Evolutionary conservation across 2,888 invertebrate species (phyloP).

Genomic region (Sialis lutaria): DNA sequence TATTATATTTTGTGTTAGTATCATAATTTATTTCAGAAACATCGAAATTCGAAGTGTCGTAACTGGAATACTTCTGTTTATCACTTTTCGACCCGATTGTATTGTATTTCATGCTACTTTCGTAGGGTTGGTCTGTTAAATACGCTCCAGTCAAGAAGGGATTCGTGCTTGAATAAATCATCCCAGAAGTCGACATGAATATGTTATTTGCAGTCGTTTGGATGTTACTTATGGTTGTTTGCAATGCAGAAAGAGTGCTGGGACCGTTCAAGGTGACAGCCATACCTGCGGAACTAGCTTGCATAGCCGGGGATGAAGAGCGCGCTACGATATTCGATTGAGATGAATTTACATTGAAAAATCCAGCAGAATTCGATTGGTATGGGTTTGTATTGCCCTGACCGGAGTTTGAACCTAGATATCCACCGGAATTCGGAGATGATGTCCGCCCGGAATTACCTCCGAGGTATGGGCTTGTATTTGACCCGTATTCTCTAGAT

Average conservation of each 20-base stretch:
- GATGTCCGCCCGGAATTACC: too few species aligned
- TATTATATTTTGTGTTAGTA: conserved; percentile 4
- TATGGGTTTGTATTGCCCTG: too few species aligned
- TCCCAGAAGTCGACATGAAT: conserved; percentile 19
- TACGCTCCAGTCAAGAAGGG: conserved; percentile 36
- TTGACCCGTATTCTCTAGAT: too few species aligned
- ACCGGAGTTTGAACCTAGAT: too few species aligned
- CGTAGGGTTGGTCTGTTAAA: conserved; percentile 10
- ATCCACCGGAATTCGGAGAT: too few species aligned
- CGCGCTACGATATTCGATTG: conserved; percentile 10
- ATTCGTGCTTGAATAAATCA: conserved; percentile 33
- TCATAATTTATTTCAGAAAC: conserved; percentile 11
- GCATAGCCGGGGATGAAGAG: conserved; percentile 26
- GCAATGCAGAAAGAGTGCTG: conserved; percentile 20
- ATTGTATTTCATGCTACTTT: conserved; percentile 18
- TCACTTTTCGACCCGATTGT: conserved; percentile 20
- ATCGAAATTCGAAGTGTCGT: conserved; percentile 12
- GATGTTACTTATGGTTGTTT: conserved; percentile 21
- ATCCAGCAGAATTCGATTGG: too few species aligned
- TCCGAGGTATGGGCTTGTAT: too few species aligned
- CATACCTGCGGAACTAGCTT: conserved; percentile 40
- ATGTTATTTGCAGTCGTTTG: conserved; percentile 19
- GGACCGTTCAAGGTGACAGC: conserved; percentile 38
- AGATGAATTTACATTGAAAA: too few species aligned
- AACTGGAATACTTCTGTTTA: conserved; percentile 13